phyloP scores from a whole-genome alignment of 2,888 invertebrate genomes.

The Aphidius colemani region DNA sequence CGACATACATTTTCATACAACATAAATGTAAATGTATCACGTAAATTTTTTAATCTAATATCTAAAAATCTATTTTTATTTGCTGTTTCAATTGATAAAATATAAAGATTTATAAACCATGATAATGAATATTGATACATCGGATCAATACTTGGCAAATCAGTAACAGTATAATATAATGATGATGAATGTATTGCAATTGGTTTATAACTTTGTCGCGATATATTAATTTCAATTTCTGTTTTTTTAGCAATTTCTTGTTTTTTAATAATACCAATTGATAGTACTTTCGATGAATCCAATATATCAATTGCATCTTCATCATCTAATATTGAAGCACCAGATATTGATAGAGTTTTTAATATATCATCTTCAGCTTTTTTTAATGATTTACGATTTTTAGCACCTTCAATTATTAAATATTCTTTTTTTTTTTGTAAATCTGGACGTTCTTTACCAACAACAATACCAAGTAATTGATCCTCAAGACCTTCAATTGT shows the following conservation, averaged over 20 bases:
- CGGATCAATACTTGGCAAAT: conserved; percentile 82
- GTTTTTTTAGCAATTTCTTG: conserved; percentile 79
- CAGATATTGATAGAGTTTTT: conserved; percentile 77
- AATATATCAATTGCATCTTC: conserved; percentile 86
- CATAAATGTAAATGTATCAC: conserved; percentile 78
- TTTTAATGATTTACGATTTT: conserved; percentile 79
- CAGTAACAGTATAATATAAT: conserved; percentile 81
- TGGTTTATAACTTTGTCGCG: conserved; percentile 74
- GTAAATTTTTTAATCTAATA: conserved; percentile 71
- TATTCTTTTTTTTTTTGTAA: conserved; percentile 81
- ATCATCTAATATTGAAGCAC: conserved; percentile 90
- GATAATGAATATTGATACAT: conserved; percentile 88
- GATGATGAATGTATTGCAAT: conserved; percentile 81
- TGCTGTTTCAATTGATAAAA: conserved; percentile 76
- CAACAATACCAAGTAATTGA: conserved; percentile 82
- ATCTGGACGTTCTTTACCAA: conserved; percentile 83
- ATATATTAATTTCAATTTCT: conserved; percentile 76
- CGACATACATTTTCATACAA: conserved; percentile 81
- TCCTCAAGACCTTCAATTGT: conserved; percentile 83
- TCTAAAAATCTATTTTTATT: conserved; percentile 74
- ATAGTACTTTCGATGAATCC: conserved; percentile 81
- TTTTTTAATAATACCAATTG: conserved; percentile 81
- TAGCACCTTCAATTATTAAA: conserved; percentile 77
- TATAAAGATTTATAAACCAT: conserved; percentile 85
- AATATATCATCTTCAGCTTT: conserved; percentile 87